Evolutionary conservation across 2,888 invertebrate species (phyloP).

Genomic region (Cephus rjabovi): DNA sequence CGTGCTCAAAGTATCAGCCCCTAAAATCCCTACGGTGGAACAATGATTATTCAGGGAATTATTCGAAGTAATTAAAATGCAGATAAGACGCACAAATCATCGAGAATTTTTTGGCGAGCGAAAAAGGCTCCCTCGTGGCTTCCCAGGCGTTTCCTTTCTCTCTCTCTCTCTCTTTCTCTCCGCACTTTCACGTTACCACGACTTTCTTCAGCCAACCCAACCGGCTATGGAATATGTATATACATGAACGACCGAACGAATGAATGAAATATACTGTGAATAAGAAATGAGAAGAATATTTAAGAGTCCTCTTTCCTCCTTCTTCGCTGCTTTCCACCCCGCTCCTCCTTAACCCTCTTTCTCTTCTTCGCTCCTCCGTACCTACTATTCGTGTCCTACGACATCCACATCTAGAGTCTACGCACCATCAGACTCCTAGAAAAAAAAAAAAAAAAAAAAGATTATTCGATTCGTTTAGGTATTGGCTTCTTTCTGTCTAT

Average conservation of each 20-base stretch:
- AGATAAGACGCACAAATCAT: constrained; percentile 65
- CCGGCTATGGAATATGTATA: constrained; percentile 45
- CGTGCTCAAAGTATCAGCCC: constrained; percentile 22
- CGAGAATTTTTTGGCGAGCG: constrained; percentile 53
- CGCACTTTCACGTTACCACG: background rate
- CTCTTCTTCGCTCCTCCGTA: too few species aligned
- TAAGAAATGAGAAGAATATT: constrained; percentile 61
- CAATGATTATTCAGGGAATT: constrained; percentile 59
- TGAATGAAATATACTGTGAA: constrained; percentile 61
- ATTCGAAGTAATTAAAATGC: constrained; percentile 65
- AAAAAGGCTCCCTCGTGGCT: constrained; percentile 26
- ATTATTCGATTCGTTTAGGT: too few species aligned
- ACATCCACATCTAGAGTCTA: too few species aligned
- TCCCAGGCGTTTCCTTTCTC: constrained; percentile 26
- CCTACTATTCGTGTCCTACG: too few species aligned
- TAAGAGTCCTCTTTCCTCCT: constrained; percentile 32
- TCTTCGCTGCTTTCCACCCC: too few species aligned
- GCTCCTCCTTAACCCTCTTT: too few species aligned
- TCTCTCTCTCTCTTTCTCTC: constrained; percentile 8
- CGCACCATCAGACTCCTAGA: too few species aligned
- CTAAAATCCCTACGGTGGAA: background rate
- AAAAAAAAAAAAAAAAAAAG: too few species aligned
- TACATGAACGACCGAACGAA: constrained; percentile 45
- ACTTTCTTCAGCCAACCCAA: constrained; percentile 27
- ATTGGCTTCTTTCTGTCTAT: too few species aligned